Conservation (phyloP, 2,797 vertebrate genomes). For the Rousettus madagascariensis region DNA sequence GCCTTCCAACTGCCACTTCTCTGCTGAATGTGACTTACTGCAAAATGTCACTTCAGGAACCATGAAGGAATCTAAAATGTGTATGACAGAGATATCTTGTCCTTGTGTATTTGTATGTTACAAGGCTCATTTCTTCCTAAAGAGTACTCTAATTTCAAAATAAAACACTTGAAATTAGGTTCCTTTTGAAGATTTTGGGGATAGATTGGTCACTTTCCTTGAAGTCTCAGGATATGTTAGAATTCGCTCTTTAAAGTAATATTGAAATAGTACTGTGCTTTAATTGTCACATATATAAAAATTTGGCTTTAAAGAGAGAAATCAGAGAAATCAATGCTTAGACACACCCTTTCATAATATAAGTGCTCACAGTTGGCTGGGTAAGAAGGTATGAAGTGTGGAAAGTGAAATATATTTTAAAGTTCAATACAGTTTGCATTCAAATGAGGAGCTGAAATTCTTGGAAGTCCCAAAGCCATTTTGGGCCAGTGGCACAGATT, state of each 20-base stretch:
- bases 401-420: background rate
- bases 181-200: background rate
- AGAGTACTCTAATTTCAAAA: conserved; percentile 15
- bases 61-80: background rate
- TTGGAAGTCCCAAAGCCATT: background rate
- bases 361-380: background rate
- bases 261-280: background rate
- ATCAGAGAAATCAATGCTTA: background rate
- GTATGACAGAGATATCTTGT: background rate
- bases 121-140: background rate
- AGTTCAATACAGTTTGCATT: background rate
- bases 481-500: background rate
- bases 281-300: background rate
- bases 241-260: background rate
- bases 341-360: background rate
- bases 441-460: conserved; percentile 4
- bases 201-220: background rate
- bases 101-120: background rate
- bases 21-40: background rate
- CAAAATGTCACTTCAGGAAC: background rate
- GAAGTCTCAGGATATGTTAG: background rate
- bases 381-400: background rate
- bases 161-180: background rate
- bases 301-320: background rate
- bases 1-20: background rate